Base-by-base conservation (phyloP, 2,888 invertebrate species). In the Leucoptera coffeella region DNA sequence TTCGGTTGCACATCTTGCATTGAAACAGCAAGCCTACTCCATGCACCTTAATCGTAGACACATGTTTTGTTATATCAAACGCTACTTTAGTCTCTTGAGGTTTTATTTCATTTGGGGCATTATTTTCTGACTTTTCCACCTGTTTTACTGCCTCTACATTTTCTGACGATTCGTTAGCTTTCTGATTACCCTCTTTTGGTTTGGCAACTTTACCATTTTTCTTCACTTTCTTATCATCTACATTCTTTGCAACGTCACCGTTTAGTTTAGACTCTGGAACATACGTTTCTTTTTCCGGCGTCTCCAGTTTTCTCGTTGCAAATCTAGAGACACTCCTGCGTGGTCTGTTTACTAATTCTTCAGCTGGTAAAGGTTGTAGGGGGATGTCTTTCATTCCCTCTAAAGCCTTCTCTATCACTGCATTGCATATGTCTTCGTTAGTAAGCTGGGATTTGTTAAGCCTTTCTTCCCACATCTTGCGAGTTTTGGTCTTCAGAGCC, bases 361-460 rank as follows among this genome's bases (percentile, higher is more conserved):
- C 32, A 20, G 31, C 3, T 32, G 41, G 32, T 5, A 34, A 10
- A 17, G 38, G 25, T 30, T 42, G 43, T 4, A 47, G 15, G 19
- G 52, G 49, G 26, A 56, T 45, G 28, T 47, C 48, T 39, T 49
- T 54, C 11, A 67, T 56, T 28, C 62, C 55, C 34, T 57, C 61
- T 55, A 72, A 59, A 4, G 71, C 72, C 38, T 60, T 65, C 39
- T 62, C 55, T 22, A 72, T 59, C 13, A 69, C 35, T 9, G 64
- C 64, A 40, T 71, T 51, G 41, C 72, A 72, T 26, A 67, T 59
- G 31, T 65, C 62, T 38, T 69, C 65, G 43, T 71, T 71, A 1
- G 65, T 54, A 37, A 65, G 50, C 22, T 69, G 65, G 1, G 53
- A 56, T 42, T 61, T 47, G 33, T 51, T 57, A 20, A 71, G 38